Evolutionary conservation across 30 jellyfish, hydroid and myxozoan species (phyloP).

Genomic region (Clytia hemisphaerica): DNA sequence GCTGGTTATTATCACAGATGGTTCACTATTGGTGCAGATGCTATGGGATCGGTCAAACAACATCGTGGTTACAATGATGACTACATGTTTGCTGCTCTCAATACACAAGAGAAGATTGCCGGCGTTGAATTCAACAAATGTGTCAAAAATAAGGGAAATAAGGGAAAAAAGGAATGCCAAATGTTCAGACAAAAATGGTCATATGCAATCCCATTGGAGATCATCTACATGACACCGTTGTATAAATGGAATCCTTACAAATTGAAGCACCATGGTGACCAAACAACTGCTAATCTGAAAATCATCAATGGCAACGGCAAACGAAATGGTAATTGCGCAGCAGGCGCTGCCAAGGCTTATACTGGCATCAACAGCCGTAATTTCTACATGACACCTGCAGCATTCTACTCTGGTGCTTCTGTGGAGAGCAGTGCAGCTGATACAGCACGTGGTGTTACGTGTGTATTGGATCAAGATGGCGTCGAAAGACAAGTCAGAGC

Average conservation of each 20-base stretch:
- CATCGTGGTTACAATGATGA: constrained; percentile 75
- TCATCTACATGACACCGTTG: constrained; percentile 83
- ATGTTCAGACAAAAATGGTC: constrained; percentile 67
- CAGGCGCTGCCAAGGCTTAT: constrained; percentile 22
- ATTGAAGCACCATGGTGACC: constrained; percentile 64
- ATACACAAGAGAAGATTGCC: constrained; percentile 63
- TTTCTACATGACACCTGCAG: constrained; percentile 69
- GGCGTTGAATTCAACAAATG: constrained; percentile 26
- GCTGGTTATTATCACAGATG: constrained; percentile 41
- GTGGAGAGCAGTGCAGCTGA: constrained; percentile 60
- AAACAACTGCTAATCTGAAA: constrained; percentile 24
- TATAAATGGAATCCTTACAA: constrained; percentile 82
- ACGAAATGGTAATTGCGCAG: constrained; percentile 55
- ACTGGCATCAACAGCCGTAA: constrained; percentile 77
- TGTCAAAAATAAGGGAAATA: constrained; percentile 5
- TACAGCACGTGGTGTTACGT: constrained; percentile 56
- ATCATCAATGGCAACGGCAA: constrained; percentile 27
- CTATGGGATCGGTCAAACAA: constrained; percentile 65
- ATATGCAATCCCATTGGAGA: constrained; percentile 89
- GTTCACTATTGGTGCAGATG: constrained; percentile 59
- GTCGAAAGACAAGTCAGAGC: constrained; percentile 43
- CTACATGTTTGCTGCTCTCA: constrained; percentile 67
- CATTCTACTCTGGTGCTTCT: constrained; percentile 49
- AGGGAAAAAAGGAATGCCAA: constrained; percentile 42
- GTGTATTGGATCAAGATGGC: constrained; percentile 63